phyloP scores from a whole-genome alignment of 23 tunicate genomes.

The Aplidium turbinatum region DNA sequence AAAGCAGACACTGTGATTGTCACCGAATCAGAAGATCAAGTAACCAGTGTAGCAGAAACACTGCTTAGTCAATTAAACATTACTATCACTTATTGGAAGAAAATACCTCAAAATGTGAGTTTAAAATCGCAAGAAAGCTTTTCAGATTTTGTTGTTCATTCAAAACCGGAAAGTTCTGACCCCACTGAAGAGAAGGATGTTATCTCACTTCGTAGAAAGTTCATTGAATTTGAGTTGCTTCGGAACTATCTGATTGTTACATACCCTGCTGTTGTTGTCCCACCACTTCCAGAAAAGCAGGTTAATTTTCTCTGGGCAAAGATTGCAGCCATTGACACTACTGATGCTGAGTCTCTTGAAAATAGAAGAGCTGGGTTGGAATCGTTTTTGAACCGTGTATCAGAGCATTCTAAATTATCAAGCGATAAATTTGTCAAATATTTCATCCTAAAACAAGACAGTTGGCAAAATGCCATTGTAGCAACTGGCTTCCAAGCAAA shows the following conservation, averaged over 20 bases:
- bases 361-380: conserved; percentile 77
- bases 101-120: too few relatives aligned
- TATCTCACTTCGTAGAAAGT: conserved; percentile 78
- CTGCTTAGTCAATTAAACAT: too few relatives aligned
- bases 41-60: too few relatives aligned
- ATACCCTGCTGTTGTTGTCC: conserved; percentile 79
- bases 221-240: conserved; percentile 87
- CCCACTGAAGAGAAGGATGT: conserved; percentile 50
- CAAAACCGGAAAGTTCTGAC: not conserved
- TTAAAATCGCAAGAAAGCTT: too few relatives aligned
- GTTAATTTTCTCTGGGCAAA: conserved; percentile 86
- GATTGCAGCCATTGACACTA: conserved; percentile 63
- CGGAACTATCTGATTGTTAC: conserved; percentile 68
- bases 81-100: too few relatives aligned
- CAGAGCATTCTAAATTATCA: conserved; percentile 50
- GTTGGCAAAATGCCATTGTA: conserved; percentile 67
- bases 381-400: conserved; percentile 68
- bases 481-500: conserved; percentile 83
- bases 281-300: conserved; percentile 89
- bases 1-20: too few relatives aligned
- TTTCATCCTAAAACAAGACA: conserved; percentile 65
- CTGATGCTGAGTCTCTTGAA: conserved; percentile 85
- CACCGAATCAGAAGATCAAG: too few relatives aligned
- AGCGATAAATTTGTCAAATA: conserved; percentile 52
- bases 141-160: too few relatives aligned